Evolutionary conservation across 2,888 invertebrate species (phyloP).

Genomic region (Tanypteryx hageni): DNA sequence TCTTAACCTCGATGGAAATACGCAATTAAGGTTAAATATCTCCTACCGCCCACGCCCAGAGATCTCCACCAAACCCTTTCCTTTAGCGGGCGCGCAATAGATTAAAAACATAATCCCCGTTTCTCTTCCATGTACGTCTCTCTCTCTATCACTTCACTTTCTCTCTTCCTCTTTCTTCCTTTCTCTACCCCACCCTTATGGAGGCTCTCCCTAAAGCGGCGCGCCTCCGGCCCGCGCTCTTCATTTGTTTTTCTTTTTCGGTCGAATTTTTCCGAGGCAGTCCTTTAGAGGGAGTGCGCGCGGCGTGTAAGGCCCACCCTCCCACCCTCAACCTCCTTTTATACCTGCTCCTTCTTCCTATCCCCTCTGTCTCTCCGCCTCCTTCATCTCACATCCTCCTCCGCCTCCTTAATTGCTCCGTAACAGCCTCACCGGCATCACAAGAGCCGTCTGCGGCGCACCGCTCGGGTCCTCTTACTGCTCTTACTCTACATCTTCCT

Average conservation of each 20-base stretch:
- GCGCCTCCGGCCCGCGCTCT: neutral
- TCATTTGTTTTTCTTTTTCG: neutral
- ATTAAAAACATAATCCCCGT: too few relatives aligned
- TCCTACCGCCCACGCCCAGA: too few relatives aligned
- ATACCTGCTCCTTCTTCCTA: neutral
- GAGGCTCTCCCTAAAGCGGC: neutral
- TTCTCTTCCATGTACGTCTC: neutral
- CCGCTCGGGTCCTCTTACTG: neutral
- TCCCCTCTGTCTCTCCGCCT: neutral
- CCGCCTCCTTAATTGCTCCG: slow-evolving; percentile 48
- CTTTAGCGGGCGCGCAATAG: too few relatives aligned
- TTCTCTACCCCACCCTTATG: neutral
- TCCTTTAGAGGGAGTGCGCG: neutral
- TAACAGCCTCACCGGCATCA: slow-evolving; percentile 59
- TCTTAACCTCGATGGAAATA: too few relatives aligned
- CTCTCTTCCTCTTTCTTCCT: neutral
- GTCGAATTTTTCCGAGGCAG: slow-evolving; percentile 24
- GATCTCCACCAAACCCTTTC: too few relatives aligned
- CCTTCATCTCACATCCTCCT: neutral
- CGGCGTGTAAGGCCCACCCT: neutral
- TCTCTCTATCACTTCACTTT: neutral
- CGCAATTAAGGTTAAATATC: too few relatives aligned
- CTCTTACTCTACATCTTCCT: neutral
- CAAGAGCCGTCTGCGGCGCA: slow-evolving; percentile 55
- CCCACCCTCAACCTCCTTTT: neutral